These are phyloP conservation scores for Limnodromus scolopaceus DNA, from an alignment of 2,797 vertebrate species.

Conservation along the genomic window DNA sequence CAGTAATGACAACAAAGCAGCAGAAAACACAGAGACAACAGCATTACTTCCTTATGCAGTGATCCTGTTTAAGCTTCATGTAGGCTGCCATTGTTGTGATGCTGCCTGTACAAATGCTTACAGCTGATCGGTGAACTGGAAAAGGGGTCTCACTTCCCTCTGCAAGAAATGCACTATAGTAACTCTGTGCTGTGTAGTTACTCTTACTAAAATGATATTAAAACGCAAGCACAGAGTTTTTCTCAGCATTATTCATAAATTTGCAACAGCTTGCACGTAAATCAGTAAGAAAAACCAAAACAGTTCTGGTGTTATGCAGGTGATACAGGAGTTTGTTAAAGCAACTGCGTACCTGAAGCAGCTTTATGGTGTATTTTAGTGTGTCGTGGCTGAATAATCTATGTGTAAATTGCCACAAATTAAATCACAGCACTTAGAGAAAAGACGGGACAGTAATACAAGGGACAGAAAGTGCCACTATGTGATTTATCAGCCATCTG, in stretches of 20 bases:
- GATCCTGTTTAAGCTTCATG: neutral
- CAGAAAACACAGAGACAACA: neutral
- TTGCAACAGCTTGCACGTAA: neutral
- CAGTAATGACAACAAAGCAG: neutral
- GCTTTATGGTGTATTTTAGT: neutral
- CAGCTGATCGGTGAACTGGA: neutral
- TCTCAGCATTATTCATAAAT: neutral
- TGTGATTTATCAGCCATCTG: slow-evolving; percentile 40
- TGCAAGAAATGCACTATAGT: neutral
- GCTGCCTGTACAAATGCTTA: neutral
- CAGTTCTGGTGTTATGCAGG: neutral
- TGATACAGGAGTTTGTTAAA: neutral
- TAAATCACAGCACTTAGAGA: neutral
- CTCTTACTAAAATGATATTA: neutral
- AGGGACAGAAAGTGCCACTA: slow-evolving; percentile 2
- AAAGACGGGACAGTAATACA: neutral
- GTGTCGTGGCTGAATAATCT: neutral
- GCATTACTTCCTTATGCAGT: neutral
- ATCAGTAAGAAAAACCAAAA: neutral
- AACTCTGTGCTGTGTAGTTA: neutral
- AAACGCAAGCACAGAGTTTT: neutral
- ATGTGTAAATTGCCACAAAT: neutral
- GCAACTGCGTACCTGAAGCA: neutral
- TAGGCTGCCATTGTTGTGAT: neutral
- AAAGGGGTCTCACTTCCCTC: neutral